Percentiles rank a stretch among this genome's conserved stretches.
Conservation (phyloP, 2,113 vertebrate species). For the Oryzias woworae region DNA sequence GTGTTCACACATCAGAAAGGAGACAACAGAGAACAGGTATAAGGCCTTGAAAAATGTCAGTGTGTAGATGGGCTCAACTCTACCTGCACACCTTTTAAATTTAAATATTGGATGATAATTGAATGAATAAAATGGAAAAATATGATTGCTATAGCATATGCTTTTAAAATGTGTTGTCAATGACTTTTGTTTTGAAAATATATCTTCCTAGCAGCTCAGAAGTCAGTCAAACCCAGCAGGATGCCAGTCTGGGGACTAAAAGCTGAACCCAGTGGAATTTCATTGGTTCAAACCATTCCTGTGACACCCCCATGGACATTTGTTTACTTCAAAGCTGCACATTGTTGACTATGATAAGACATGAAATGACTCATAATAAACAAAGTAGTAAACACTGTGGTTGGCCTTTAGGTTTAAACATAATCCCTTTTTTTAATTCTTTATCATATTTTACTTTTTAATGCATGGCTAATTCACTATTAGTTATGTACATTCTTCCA, state of each 20-base stretch:
- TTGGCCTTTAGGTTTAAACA: conserved; percentile 54
- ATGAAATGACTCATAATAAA: conserved; percentile 56
- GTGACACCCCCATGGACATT: conserved; percentile 56
- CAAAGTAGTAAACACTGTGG: conserved; percentile 46
- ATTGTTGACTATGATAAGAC: conserved; percentile 50
- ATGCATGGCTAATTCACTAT: conserved; percentile 46
- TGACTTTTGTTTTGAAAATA: conserved; percentile 55
- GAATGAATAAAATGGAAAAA: conserved; percentile 13
- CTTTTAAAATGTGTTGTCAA: conserved; percentile 45
- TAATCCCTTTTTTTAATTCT: conserved; percentile 39
- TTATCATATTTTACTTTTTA: conserved; percentile 51
- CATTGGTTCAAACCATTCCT: conserved; percentile 66
- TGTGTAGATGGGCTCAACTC: background rate
- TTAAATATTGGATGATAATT: conserved; percentile 18
- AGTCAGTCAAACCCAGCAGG: conserved; percentile 49
- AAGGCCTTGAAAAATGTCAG: conserved; percentile 11
- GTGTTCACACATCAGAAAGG: conserved; percentile 41
- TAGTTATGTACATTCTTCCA: conserved; percentile 38
- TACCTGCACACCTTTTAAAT: conserved; percentile 17
- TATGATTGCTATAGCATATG: conserved; percentile 13
- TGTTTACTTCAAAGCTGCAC: conserved; percentile 33
- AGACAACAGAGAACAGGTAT: conserved; percentile 37
- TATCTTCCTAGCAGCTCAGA: conserved; percentile 65
- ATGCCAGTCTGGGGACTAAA: conserved; percentile 63
- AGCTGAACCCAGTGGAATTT: conserved; percentile 60